phyloP scores from a whole-genome alignment of 1,140 invertebrate species.

The Conus betulinus region DNA sequence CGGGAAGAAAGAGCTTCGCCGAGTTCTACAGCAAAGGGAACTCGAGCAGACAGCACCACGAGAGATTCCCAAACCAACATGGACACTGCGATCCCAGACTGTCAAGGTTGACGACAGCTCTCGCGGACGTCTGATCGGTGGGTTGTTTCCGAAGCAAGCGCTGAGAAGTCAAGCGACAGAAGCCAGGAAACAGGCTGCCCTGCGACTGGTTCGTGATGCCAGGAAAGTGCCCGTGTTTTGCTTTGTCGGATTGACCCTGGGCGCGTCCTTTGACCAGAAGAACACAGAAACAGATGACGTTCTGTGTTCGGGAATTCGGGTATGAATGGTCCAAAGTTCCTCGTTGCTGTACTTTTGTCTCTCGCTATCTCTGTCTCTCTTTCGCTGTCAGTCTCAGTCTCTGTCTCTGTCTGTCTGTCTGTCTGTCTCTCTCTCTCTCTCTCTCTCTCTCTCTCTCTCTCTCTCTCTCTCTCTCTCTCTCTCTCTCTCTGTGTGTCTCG shows the following conservation, averaged over 20 bases:
- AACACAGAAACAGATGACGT: conserved; percentile 33
- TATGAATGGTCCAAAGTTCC: background rate
- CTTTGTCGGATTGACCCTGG: conserved; percentile 46
- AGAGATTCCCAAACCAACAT: conserved; percentile 28
- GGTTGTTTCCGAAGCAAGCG: conserved; percentile 10
- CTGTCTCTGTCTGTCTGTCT: too few species aligned
- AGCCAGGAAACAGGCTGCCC: conserved; percentile 48
- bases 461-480: too few species aligned
- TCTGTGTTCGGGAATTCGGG: conserved; percentile 39
- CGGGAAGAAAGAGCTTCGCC: conserved; percentile 17
- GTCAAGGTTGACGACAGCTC: conserved; percentile 1
- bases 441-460: too few species aligned
- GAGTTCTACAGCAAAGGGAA: conserved; percentile 20
- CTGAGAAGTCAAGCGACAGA: conserved; percentile 45
- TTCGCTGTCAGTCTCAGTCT: too few species aligned
- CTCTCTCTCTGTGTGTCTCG: too few species aligned
- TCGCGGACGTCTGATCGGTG: conserved; percentile 10
- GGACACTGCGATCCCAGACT: background rate
- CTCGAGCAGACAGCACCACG: background rate
- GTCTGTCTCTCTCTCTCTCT: too few species aligned
- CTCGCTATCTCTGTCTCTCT: too few species aligned
- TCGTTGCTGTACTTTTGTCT: too few species aligned
- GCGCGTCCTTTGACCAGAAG: conserved; percentile 6
- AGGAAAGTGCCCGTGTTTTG: conserved; percentile 46
- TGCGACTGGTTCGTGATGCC: conserved; percentile 35